Conservation (phyloP, 1,140 invertebrate species). For the Tetranychus urticae region DNA sequence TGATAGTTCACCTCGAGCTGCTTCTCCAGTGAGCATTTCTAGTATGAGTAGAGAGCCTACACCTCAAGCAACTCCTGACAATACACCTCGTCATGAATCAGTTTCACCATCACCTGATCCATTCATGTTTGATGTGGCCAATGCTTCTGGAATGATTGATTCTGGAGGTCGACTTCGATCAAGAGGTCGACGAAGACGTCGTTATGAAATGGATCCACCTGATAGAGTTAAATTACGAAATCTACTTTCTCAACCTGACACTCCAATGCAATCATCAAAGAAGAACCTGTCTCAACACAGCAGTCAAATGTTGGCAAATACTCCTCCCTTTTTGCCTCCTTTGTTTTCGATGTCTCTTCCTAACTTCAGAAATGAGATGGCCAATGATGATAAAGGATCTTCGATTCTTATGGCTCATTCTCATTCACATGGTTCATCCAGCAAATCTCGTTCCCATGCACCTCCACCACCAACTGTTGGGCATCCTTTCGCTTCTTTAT, state of each 20-base stretch:
- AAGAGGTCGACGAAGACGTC: constrained; percentile 9
- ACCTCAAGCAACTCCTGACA: constrained; percentile 29
- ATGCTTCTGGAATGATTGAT: background rate
- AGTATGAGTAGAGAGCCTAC: constrained; percentile 12
- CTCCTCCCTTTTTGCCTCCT: constrained; percentile 4
- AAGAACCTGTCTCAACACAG: constrained; percentile 10
- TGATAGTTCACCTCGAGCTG: constrained; percentile 7
- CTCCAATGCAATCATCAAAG: background rate
- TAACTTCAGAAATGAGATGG: constrained; percentile 3
- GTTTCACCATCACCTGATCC: constrained; percentile 15
- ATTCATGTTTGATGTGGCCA: background rate
- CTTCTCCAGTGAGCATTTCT: constrained; percentile 1
- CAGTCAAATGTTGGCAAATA: background rate
- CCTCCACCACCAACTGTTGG: background rate
- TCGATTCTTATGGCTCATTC: background rate
- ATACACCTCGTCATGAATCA: constrained; percentile 13
- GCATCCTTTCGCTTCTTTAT: background rate
- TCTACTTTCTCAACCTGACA: constrained; percentile 3
- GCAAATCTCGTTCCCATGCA: background rate
- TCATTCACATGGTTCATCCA: background rate
- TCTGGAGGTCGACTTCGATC: background rate
- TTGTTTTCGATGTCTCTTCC: constrained; percentile 2
- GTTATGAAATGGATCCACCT: constrained; percentile 13
- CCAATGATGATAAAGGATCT: constrained; percentile 3
- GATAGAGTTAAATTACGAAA: constrained; percentile 1